These are phyloP conservation scores for Sarcophaga caerulescens DNA, from an alignment of 2,888 invertebrate species.

Conservation along the genomic window DNA sequence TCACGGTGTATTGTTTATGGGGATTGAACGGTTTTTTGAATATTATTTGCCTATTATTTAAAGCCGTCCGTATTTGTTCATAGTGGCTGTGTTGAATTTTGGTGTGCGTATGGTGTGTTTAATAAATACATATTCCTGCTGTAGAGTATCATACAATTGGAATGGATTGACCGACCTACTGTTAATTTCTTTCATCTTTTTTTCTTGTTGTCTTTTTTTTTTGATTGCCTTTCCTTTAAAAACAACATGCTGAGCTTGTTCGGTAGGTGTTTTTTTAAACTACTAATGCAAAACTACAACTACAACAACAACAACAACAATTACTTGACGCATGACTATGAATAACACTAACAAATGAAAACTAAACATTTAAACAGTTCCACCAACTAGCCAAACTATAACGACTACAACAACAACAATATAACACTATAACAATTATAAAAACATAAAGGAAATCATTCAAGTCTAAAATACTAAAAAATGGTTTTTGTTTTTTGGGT, in stretches of 20 bases:
- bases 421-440: constrained; percentile 56
- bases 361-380: constrained; percentile 26
- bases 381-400: too few species aligned
- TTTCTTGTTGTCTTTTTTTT: neutral
- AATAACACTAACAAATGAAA: neutral
- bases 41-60: too few species aligned
- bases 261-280: constrained; percentile 42
- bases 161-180: too few species aligned
- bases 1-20: too few species aligned
- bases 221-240: constrained; percentile 27
- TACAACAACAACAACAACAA: neutral
- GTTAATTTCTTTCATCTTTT: constrained; percentile 13
- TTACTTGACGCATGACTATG: too few species aligned
- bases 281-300: constrained; percentile 40
- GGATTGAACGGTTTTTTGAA: too few species aligned
- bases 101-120: too few species aligned
- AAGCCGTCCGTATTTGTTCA: too few species aligned
- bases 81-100: too few species aligned
- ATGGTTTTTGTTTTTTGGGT: constrained; percentile 21
- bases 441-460: constrained; percentile 65
- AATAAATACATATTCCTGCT: too few species aligned
- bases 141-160: too few species aligned
- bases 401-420: too few species aligned
- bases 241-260: neutral
- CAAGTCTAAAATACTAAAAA: constrained; percentile 62